Conservation (phyloP, 2,113 vertebrate genomes). For the Colius striatus region DNA sequence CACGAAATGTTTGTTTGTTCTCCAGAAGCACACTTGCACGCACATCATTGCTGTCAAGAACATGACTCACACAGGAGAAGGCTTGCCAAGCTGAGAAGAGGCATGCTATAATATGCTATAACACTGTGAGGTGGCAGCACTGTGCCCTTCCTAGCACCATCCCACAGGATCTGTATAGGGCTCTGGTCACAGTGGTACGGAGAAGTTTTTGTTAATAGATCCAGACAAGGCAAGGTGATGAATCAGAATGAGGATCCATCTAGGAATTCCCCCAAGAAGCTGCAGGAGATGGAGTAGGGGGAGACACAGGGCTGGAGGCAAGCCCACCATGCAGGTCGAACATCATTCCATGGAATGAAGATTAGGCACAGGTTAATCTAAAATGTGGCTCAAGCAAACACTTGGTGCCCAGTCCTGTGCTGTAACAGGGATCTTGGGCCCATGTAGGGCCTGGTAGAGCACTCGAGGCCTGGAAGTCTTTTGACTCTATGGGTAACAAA, state of each 20-base stretch:
- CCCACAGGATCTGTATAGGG: neutral
- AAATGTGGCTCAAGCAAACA: neutral
- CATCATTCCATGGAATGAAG: neutral
- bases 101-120: no score
- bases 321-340: neutral
- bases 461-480: neutral
- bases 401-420: neutral
- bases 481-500: neutral
- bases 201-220: neutral
- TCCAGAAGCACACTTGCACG: neutral
- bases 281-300: neutral
- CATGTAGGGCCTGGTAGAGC: neutral
- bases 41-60: neutral
- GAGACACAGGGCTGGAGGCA: neutral
- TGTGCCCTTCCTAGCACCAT: neutral
- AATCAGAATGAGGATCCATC: neutral
- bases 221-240: neutral
- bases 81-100: neutral
- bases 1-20: neutral
- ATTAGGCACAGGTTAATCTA: neutral
- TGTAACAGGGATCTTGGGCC: neutral
- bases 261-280: neutral
- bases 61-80: neutral
- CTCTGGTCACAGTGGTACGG: neutral
- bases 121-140: neutral